Evolutionary conservation across 2,888 invertebrate genomes (phyloP), one percentile per base, ranked within the genome.

Genomic region (Vandiemenella viatica): DNA sequence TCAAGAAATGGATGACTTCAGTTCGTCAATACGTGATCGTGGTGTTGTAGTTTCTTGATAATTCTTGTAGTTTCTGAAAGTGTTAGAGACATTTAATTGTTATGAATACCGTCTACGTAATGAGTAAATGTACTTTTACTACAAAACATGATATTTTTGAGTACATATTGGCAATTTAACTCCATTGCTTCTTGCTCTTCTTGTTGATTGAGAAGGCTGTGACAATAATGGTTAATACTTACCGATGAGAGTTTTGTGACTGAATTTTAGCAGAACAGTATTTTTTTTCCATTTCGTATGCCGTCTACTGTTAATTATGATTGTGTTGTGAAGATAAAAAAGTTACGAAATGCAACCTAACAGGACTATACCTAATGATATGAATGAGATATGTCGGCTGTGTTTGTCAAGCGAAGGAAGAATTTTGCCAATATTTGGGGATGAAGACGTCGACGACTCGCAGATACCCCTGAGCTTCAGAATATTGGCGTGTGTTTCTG

Each of bases 401-500:
- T 77, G 77, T 68, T 72, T 77, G 65, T 72, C 75, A 63, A 68
- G 71, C 63, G 72, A 74, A 60, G 72, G 73, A 64, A 73, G 74
- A 63, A 72, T 71, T 66, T 70, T 71, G 62, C 74, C 76, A 64
- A 74, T 77, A 62, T 76, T 76, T 66, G 70, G 68, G 65, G 59
- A 58, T 65, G 59, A 58, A 43, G 71, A 71, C 63, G 64, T 72
- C 65, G 38, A 38, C 62, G 66, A 66, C 45, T 63, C 66, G 41
- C 61, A 66, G 42, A 58, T 56, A 52, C 66, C 71, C 62, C 69
- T 81, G 59, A 74, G 71, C 54, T 71, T 71, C 56, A 79, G 76
- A 71, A 81, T 82, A 63, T 72, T 72, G 62, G 72, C 73, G 61
- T 77, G 75, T 61, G 69, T 82, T 57, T 72, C 77, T 51, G 73